Evolutionary conservation across 2,888 invertebrate species (phyloP).

Genomic region (Rhagophthalmus giganteus): DNA sequence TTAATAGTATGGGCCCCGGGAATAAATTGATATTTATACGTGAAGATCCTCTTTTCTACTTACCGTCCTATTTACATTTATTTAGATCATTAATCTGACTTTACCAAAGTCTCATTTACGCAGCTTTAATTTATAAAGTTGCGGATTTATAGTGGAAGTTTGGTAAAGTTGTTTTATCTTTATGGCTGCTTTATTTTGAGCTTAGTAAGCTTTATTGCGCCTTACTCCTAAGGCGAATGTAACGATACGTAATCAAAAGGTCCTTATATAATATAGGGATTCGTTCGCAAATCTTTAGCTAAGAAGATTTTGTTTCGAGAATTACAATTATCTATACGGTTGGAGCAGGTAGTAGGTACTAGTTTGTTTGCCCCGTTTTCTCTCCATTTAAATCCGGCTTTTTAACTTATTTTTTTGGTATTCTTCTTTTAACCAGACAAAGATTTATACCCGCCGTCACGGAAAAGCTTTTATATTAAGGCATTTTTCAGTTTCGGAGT

Average conservation of each 20-base stretch:
- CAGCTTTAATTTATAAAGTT: constrained; percentile 56
- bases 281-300: neutral
- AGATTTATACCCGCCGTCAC: constrained; percentile 56
- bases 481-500: constrained; percentile 47
- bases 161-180: constrained; percentile 53
- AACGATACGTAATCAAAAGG: constrained; percentile 13
- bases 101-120: constrained; percentile 56
- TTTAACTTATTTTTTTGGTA: constrained; percentile 55
- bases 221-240: constrained; percentile 42
- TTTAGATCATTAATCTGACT: constrained; percentile 57
- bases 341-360: too few relatives aligned
- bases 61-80: constrained; percentile 53
- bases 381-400: constrained; percentile 53
- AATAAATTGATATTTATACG: constrained; percentile 30
- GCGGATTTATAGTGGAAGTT: constrained; percentile 56
- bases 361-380: constrained; percentile 43
- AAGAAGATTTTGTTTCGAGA: neutral
- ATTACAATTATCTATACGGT: too few relatives aligned
- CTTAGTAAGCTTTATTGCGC: constrained; percentile 54
- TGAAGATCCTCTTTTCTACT: constrained; percentile 36
- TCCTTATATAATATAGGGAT: neutral
- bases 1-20: constrained; percentile 17
- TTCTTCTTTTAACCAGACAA: constrained; percentile 55
- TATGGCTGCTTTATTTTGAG: constrained; percentile 47
- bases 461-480: constrained; percentile 54